Conservation (phyloP, 2,113 vertebrate genomes). For the Cathartes aura region DNA sequence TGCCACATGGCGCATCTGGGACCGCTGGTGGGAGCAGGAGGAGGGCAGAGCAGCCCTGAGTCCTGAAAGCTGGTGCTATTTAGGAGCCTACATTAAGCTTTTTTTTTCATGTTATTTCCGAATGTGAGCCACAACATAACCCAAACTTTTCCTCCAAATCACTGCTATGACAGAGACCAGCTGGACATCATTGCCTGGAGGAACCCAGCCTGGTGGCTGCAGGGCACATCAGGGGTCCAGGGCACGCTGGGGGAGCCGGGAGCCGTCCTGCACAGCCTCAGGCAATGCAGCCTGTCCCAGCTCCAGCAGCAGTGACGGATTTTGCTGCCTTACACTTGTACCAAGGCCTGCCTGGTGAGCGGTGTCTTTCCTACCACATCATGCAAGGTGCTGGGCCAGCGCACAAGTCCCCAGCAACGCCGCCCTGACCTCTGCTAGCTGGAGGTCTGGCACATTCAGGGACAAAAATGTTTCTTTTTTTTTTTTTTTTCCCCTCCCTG, state of each 20-base stretch:
- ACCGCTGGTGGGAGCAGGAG: neutral
- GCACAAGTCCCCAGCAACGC: rapidly evolving
- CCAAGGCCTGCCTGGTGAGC: neutral
- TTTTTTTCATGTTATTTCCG: neutral
- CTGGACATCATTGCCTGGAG: neutral
- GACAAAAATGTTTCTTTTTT: neutral
- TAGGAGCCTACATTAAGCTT: neutral
- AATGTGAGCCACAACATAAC: neutral
- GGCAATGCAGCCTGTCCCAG: rapidly evolving
- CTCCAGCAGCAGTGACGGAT: neutral
- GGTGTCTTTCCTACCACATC: neutral
- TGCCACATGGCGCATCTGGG: rapidly evolving
- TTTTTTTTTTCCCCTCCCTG: neutral
- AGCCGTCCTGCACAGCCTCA: neutral
- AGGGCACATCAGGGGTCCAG: neutral
- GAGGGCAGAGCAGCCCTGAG: neutral
- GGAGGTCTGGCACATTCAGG: neutral
- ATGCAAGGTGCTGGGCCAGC: neutral
- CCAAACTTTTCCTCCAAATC: too few species aligned
- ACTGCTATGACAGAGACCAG: neutral
- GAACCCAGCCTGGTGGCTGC: rapidly evolving
- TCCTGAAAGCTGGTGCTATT: neutral
- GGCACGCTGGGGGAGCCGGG: neutral
- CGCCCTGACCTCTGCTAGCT: neutral
- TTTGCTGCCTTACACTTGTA: neutral